Evolutionary conservation across 2,113 vertebrate genomes (phyloP).

Genomic region (Pipra filicauda): DNA sequence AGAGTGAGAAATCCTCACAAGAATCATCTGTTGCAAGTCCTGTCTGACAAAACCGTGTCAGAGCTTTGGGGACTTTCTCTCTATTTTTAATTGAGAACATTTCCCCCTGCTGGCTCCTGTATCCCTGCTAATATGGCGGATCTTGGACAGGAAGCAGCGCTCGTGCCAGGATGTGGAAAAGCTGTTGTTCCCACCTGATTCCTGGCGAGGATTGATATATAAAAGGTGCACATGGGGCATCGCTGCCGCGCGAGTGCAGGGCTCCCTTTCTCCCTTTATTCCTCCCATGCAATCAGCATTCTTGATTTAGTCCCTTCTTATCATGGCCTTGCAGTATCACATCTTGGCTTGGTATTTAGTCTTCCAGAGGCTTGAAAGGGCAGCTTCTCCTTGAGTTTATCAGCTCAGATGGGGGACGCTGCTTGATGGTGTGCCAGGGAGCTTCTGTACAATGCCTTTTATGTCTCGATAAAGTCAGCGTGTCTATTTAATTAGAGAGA

Average conservation of each 20-base stretch:
- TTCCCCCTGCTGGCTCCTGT: neutral
- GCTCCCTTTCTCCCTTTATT: neutral
- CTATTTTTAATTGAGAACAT: constrained; percentile 53
- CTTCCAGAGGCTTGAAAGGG: constrained; percentile 56
- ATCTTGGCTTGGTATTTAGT: constrained; percentile 62
- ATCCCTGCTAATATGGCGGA: neutral
- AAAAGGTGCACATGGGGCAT: neutral
- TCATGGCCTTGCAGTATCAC: constrained; percentile 46
- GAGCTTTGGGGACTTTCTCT: constrained; percentile 39
- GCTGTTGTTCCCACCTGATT: neutral
- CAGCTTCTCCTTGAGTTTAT: constrained; percentile 68
- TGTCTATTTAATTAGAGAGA: constrained; percentile 41
- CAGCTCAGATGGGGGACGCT: constrained; percentile 15
- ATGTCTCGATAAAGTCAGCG: constrained; percentile 3
- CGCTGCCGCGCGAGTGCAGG: neutral
- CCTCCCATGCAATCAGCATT: constrained; percentile 9
- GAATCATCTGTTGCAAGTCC: constrained; percentile 50
- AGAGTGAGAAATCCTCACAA: constrained; percentile 44
- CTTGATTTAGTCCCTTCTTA: constrained; percentile 41
- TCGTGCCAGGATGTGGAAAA: neutral
- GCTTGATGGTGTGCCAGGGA: constrained; percentile 50
- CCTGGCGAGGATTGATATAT: neutral
- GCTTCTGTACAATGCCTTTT: constrained; percentile 35
- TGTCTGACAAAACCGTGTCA: constrained; percentile 53
- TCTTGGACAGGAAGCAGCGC: neutral